Percentiles rank a stretch among this genome's conserved stretches.
Evolutionary conservation across 2,888 invertebrate species (phyloP).

Genomic region (Anagyrus pseudococci): DNA sequence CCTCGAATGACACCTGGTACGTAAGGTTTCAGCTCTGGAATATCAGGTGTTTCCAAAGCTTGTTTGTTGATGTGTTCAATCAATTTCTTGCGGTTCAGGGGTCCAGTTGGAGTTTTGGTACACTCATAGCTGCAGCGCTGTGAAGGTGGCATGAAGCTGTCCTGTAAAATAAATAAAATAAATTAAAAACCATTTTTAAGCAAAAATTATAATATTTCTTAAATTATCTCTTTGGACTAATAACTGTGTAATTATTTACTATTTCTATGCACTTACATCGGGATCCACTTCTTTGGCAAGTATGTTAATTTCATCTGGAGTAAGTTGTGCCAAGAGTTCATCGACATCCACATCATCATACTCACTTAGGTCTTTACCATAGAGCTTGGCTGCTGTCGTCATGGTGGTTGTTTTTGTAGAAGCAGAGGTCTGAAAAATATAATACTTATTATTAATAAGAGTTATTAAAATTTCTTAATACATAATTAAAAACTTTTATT

Average conservation of each 20-base stretch:
- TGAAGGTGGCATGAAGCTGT: slow-evolving; percentile 94
- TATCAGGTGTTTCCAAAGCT: slow-evolving; percentile 97
- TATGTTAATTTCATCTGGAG: slow-evolving; percentile 95
- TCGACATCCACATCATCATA: slow-evolving; percentile 97
- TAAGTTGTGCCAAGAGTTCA: slow-evolving; percentile 88
- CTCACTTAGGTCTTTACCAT: slow-evolving; percentile 86
- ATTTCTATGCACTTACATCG: slow-evolving; percentile 84
- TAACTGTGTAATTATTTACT: too few species aligned
- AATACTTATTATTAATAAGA: slow-evolving; percentile 9
- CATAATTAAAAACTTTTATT: too few species aligned
- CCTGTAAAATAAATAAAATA: slow-evolving; percentile 69
- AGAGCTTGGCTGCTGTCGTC: slow-evolving; percentile 89
- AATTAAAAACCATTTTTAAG: slow-evolving; percentile 2
- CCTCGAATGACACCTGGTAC: slow-evolving; percentile 90
- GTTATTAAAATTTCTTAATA: not conserved
- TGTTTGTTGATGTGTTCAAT: slow-evolving; percentile 97
- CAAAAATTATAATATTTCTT: not conserved
- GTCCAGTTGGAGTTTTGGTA: slow-evolving; percentile 93
- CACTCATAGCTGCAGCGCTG: slow-evolving; percentile 97
- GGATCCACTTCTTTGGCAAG: slow-evolving; percentile 99
- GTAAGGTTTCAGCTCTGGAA: slow-evolving; percentile 94
- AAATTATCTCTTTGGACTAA: not conserved
- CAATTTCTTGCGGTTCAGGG: slow-evolving; percentile 91
- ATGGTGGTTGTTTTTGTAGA: slow-evolving; percentile 88
- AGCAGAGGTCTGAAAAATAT: slow-evolving; percentile 78